Base-by-base conservation (phyloP, 2,797 vertebrate genomes). In the Clarias fuscus region DNA sequence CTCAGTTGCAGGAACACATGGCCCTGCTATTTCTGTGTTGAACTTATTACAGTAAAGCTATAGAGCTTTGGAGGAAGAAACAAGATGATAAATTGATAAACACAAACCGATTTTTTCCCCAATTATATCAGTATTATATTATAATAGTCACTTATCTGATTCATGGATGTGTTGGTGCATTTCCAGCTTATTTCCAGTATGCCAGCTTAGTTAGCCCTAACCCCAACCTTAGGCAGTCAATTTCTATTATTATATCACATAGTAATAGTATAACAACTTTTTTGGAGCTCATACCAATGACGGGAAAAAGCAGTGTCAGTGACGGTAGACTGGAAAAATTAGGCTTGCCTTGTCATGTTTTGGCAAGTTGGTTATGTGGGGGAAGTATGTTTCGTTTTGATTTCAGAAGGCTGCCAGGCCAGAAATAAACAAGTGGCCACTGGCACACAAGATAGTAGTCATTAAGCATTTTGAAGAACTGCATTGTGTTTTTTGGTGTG, bases 41-140 rank as follows among this genome's bases (percentile, higher is more conserved):
- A 85, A 71, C 83, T 80, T 81, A 78, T 80, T 86, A 22, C 58
- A 79, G 76, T 85, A 86, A 88, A 17, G n/a, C 15, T 71, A 83
- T 79, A 85, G 67, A 83, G 53, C 37, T 73, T 27, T 0, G 17
- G 62, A 37, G 13, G 58, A 30, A 61, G 30, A 59, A 61, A 10
- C 33, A 10, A 10, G 20, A 43, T 64, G 37, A 1, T 64, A n/a
- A n/a, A 65, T 80, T 43, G 37, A 59, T 18, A 78, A 20, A 61
- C 30, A 62, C 14, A 37, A 37, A 24, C 76, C 11, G 5, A 20
- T 58, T 77, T 77, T 77, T 78, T 53, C 13, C 48, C 48, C 48
- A 4, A 11, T 58, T 27, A 53, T 14, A 18, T 75, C 72, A 27
- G 22, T 76, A 62, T 61, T 79, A 7, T 27, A 56, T 72, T 24